Conservation (phyloP, 2,113 vertebrate species). For the Parus major region DNA sequence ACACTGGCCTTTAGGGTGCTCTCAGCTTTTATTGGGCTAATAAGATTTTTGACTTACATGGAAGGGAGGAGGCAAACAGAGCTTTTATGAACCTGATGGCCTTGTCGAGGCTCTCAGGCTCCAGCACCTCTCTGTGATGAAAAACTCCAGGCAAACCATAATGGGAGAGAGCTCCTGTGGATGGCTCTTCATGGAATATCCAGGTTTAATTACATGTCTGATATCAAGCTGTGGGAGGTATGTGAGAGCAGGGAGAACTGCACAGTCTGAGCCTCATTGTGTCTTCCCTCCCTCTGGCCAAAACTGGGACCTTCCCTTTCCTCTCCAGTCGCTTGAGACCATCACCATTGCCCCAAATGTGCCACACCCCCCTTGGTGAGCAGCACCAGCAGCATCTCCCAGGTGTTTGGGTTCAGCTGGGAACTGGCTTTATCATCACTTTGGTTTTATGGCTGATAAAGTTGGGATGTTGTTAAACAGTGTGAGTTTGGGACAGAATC, state of each 20-base stretch:
- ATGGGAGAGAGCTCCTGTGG: neutral
- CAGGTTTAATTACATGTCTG: neutral
- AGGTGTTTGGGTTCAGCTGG: fast-evolving
- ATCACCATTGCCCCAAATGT: fast-evolving
- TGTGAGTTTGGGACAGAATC: neutral
- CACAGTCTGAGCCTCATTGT: fast-evolving
- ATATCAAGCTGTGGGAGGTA: fast-evolving
- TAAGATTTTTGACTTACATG: neutral
- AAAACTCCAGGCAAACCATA: fast-evolving
- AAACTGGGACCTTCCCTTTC: fast-evolving
- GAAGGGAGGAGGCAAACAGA: neutral
- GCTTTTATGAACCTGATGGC: neutral
- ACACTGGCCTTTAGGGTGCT: conserved; percentile 12
- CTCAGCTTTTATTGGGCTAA: conserved; percentile 15
- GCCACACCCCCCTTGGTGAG: fast-evolving
- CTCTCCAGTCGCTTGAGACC: fast-evolving
- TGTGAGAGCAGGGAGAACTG: neutral
- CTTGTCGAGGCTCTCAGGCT: neutral
- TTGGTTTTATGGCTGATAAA: neutral
- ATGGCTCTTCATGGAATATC: neutral
- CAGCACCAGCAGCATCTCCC: neutral
- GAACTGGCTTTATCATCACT: neutral
- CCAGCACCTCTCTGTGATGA: neutral
- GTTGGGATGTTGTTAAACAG: neutral
- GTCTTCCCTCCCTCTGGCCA: fast-evolving